phyloP scores from a whole-genome alignment of 2,888 invertebrate genomes.

The Neoitamus cyanurus region DNA sequence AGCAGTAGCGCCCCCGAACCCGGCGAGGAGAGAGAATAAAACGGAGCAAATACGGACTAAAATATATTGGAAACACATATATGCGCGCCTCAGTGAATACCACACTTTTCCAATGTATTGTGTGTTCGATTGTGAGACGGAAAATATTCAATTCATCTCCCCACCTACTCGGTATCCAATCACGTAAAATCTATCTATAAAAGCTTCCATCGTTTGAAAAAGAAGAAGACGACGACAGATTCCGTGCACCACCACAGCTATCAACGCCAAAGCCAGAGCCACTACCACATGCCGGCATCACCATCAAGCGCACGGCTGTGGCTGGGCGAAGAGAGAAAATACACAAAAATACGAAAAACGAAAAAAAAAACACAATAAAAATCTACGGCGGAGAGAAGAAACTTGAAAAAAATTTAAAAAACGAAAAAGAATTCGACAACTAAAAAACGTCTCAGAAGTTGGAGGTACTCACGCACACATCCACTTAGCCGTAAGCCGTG shows the following conservation, averaged over 20 bases:
- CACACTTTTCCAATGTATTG: constrained; percentile 31
- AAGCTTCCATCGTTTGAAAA: constrained; percentile 30
- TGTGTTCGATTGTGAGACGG: constrained; percentile 44
- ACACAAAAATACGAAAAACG: background rate
- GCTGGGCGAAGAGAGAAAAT: background rate
- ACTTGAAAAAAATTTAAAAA: background rate
- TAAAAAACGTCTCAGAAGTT: background rate
- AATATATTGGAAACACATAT: constrained; percentile 45
- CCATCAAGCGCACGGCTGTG: background rate
- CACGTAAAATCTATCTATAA: constrained; percentile 53
- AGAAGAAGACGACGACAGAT: constrained; percentile 41
- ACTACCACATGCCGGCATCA: background rate
- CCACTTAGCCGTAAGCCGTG: background rate
- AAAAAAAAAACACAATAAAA: background rate
- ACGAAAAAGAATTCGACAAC: background rate
- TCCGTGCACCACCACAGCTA: background rate
- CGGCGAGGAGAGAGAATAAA: background rate
- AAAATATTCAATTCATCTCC: constrained; percentile 45
- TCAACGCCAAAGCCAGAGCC: background rate
- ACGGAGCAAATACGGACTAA: background rate
- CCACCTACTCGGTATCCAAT: constrained; percentile 48
- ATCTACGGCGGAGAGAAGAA: background rate
- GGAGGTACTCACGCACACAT: background rate
- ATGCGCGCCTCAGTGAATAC: constrained; percentile 22
- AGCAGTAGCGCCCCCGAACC: background rate